Conservation (phyloP, 2,113 vertebrate species). For the Corvus hawaiiensis region DNA sequence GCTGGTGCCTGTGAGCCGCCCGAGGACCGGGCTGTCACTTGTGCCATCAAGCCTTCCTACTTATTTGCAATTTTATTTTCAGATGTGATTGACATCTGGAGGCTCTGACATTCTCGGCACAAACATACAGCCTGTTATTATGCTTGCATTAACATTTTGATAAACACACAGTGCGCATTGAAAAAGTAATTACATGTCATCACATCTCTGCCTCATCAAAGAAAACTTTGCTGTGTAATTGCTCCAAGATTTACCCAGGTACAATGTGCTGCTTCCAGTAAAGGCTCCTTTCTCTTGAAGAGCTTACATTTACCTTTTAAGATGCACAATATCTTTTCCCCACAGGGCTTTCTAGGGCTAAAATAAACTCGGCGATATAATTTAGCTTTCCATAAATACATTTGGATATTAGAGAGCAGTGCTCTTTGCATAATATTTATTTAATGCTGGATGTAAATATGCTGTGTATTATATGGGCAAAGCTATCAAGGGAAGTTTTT, state of each 20-base stretch:
- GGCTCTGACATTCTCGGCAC: slow-evolving; percentile 87
- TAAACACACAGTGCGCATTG: slow-evolving; percentile 92
- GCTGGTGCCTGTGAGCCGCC: slow-evolving; percentile 72
- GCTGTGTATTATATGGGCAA: slow-evolving; percentile 44
- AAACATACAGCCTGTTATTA: slow-evolving; percentile 94
- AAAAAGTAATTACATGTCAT: slow-evolving; percentile 97
- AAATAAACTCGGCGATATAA: slow-evolving; percentile 73
- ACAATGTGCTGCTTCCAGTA: slow-evolving; percentile 58
- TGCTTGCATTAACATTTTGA: slow-evolving; percentile 99
- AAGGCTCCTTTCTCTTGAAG: slow-evolving; percentile 51
- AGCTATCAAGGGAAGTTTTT: slow-evolving; percentile 59
- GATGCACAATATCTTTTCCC: slow-evolving; percentile 69
- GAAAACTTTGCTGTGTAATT: slow-evolving; percentile 79
- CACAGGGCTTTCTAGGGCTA: slow-evolving; percentile 62
- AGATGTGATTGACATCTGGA: slow-evolving; percentile 89
- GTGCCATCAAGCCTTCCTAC: slow-evolving; percentile 78
- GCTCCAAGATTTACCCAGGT: slow-evolving; percentile 76
- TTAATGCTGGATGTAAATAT: slow-evolving; percentile 71
- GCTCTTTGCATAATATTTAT: slow-evolving; percentile 72
- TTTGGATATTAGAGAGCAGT: slow-evolving; percentile 56
- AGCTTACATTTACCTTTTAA: slow-evolving; percentile 75
- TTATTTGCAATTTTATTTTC: slow-evolving; percentile 92
- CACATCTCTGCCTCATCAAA: slow-evolving; percentile 83
- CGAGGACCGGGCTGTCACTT: slow-evolving; percentile 50
- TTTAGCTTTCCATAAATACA: slow-evolving; percentile 76